Evolutionary conservation across 2,797 vertebrate genomes (phyloP), one percentile per base, ranked within the genome.

Genomic region (Nasua narica): DNA sequence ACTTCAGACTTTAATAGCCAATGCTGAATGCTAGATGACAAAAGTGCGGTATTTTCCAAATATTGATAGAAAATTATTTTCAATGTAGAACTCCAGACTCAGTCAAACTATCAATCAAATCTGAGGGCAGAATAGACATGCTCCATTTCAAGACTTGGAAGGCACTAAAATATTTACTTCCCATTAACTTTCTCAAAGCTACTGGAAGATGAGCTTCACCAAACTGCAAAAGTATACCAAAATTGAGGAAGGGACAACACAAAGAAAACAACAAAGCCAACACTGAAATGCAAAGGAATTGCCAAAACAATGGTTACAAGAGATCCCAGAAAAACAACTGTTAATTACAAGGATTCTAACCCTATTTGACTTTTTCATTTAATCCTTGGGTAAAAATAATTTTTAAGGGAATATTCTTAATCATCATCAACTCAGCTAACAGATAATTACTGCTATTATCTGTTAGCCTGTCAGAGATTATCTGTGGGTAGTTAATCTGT

Each of bases 321-420:
- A 54, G 48, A 89, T 46, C 48, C 35, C 67, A 76, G 60, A 87
- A 48, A 62, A 67, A 82, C 21, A 89, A 14, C 35, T 83, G 62
- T 46, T 65, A 84, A 65, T 48, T 84, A 67, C 9, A 48, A 48
- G 32, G 13, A 52, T 76, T 83, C 74, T 14, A 67, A 79, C 50
- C 15, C 50, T 84, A 84, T 29, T 65, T 69, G 40, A 77, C n/a
- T 27, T 94, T 90, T 90, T 50, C 65, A 94, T 48, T 48, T 37
- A 76, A 84, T 81, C 67, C n/a, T 56, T 90, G 50, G 18, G 29
- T 77, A 50, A 90, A 77, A 77, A 58, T 48, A 78, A 46, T 60
- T 78, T 65, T 67, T 77, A 77, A 77, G 58, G 56, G 5, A 94
- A 67, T 90, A 90, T 84, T 90, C 58, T 90, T 84, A 94, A 90